phyloP scores from a whole-genome alignment of 2,113 vertebrate genomes.

The Herpetotheres cachinnans region DNA sequence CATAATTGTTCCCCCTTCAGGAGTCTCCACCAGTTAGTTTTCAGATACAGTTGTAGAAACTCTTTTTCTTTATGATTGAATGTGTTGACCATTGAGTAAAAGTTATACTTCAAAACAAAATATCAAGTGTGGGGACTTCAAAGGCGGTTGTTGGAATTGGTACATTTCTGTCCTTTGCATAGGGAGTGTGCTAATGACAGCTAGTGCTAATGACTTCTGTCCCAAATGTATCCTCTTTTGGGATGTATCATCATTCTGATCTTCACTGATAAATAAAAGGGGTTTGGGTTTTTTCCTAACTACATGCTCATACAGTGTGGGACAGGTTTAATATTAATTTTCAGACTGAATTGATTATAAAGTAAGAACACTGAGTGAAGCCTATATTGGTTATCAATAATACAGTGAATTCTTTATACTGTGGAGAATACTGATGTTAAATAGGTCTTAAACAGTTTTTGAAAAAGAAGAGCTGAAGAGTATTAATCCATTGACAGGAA shows the following conservation, averaged over 20 bases:
- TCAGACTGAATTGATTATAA: neutral
- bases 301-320: neutral
- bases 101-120: neutral
- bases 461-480: neutral
- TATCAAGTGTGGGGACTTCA: neutral
- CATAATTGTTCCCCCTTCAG: neutral
- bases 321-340: neutral
- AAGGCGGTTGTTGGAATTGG: neutral
- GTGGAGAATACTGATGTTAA: neutral
- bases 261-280: neutral
- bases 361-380: neutral
- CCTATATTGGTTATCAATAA: neutral
- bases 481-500: neutral
- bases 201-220: neutral
- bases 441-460: neutral
- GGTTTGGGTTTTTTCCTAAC: neutral
- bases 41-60: neutral
- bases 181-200: neutral
- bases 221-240: neutral
- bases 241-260: neutral
- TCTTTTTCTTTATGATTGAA: neutral
- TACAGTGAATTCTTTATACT: neutral
- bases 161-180: neutral
- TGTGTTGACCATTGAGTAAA: neutral
- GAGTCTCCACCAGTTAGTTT: neutral